Base-by-base conservation (phyloP, 2,113 vertebrate genomes). In the Prinia subflava region DNA sequence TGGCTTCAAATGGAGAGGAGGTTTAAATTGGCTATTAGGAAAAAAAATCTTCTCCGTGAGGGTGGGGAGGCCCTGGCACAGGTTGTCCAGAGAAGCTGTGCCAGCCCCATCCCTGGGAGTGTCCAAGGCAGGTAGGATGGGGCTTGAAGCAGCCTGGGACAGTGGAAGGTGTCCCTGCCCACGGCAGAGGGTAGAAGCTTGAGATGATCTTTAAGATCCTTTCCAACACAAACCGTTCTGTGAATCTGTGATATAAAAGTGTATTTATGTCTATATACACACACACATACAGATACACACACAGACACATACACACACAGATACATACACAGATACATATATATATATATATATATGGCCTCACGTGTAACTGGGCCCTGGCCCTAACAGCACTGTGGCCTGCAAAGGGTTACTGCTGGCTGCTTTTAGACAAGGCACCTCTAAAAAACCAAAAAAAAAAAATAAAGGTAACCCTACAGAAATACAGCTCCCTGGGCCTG, bases 251-350 rank as follows among this genome's bases (percentile, higher is more conserved):
- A 53, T 37, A 47, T 7, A 35, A 49, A 49, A 19, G 3, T 49
- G 13, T 88, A 33, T 53, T n/a, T 55, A 13, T 24, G n/a, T 16
- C 24, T 23, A 5, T 20, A 39, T 8, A 24, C 6, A 41, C 8
- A 65, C 35, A 44, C 7, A 47, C 11, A 79, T 0, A 74, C 2
- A 49, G 11, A 14, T 7, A 13, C 11, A 35, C 5, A 42, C 3
- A 31, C 2, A 70, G 3, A 41, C 2, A 28, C 8, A 44, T 4
- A 47, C 28, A 67, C 2, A 41, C 3, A 11, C 1, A 50, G 13
- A 20, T 22, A 37, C 7, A 49, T 4, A 63, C 7, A 47, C 5
- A 62, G 5, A 47, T 18, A 18, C 3, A 21, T 25, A 50, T 14
- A 57, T 9, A n/a, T 11, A 35, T 11, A 21, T 10, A 22, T 6